Evolutionary conservation across 2,888 invertebrate species (phyloP), one percentile per base, ranked within the genome.

Genomic region (Atrina japonica): DNA sequence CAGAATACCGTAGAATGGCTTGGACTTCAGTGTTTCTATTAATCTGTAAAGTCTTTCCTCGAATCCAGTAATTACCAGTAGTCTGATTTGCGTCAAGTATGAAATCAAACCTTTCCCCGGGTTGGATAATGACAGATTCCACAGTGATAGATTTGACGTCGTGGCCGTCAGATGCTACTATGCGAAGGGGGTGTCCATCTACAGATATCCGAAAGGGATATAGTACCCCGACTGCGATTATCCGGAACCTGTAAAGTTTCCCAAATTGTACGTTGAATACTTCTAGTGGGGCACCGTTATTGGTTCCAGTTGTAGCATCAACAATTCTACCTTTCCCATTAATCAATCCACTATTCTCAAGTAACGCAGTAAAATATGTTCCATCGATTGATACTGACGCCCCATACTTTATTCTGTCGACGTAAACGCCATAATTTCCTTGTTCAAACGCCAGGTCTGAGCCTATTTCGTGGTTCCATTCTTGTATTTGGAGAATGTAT

Each of bases 41-140:
- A n/a, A 56, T 55, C 21, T 80, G 81, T n/a, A 83, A 50, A 2
- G 80, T 81, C 45, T 74, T 53, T 1, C 76, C 83, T 14, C 86
- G 72, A 6, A 88, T 56, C 86, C 84, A 87, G 67, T 86, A 87
- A 30, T 81, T 83, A 0, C 63, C 80, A 5, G 71, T 53, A 0
- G 69, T 2, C 56, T 83, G 77, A 47, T 82, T 70, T 0, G 86
- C 77, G 11, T 49, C 65, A 2, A 88, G 52, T 29, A 81, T 75
- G 50, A 88, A 83, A 66, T 87, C 86, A 52, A 77, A 80, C 25
- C 83, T 67, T 66, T 87, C 85, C 0, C 85, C 86, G 0, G 83
- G 78, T 47, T 76, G 76, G 7, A 86, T 80, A 0, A 82, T 43
- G 23, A 86, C 75, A 0, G 78, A 77, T 16, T 85, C 78, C 0